These are phyloP conservation scores for Montipora foliosa DNA, from an alignment of 64 coral and sea anemone species.

Conservation along the genomic window DNA sequence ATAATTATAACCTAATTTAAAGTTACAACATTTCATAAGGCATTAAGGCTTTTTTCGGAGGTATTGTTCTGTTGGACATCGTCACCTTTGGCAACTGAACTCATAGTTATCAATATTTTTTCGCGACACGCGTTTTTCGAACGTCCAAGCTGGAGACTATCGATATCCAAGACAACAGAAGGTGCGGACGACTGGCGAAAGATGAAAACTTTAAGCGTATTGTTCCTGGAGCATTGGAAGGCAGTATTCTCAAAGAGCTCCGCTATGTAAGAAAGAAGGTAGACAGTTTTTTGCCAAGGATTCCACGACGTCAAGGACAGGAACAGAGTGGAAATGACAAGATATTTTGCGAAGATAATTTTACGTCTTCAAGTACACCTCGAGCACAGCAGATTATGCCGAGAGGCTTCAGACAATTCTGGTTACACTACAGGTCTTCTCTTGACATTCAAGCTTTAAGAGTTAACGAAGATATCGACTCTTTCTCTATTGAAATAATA, in stretches of 20 bases:
- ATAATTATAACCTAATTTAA: too few species aligned
- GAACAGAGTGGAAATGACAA: background rate
- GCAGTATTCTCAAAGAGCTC: background rate
- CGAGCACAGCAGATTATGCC: slow-evolving; percentile 7
- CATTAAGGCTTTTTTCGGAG: too few species aligned
- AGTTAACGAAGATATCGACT: slow-evolving; percentile 38
- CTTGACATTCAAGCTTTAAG: slow-evolving; percentile 45
- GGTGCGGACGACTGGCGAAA: background rate
- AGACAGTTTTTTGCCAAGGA: background rate
- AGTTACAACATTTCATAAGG: too few species aligned
- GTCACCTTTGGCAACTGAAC: too few species aligned
- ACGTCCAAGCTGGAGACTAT: background rate
- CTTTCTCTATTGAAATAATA: slow-evolving; percentile 69
- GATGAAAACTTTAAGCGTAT: background rate
- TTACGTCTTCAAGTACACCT: background rate
- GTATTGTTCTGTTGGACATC: too few species aligned
- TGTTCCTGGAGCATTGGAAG: background rate
- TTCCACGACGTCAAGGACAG: background rate
- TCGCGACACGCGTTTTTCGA: background rate
- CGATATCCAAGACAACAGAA: background rate
- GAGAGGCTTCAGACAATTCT: slow-evolving; percentile 42
- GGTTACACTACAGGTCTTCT: slow-evolving; percentile 35
- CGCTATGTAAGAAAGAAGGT: background rate
- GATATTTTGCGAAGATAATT: too few species aligned
- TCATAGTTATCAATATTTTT: background rate